These are phyloP conservation scores for Diadegma fenestrale DNA, from an alignment of 2,888 invertebrate genomes.

Conservation along the genomic window DNA sequence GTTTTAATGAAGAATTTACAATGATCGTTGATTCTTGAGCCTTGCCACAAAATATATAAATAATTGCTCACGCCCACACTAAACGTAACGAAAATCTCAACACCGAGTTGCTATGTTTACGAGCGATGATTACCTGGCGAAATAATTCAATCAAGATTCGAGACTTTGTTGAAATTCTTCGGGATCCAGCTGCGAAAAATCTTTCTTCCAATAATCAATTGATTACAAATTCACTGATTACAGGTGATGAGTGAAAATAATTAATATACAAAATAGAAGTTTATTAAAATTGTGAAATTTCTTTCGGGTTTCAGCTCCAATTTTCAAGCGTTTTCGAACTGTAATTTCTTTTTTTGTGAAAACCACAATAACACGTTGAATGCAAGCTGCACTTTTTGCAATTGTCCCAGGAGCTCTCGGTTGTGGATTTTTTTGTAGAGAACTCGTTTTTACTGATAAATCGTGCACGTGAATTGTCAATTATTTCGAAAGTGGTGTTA, in stretches of 20 bases:
- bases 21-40: constrained; percentile 16
- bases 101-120: constrained; percentile 8
- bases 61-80: constrained; percentile 27
- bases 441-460: constrained; percentile 10
- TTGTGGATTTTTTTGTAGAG: background rate
- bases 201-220: no score
- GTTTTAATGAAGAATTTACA: constrained; percentile 9
- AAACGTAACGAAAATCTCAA: constrained; percentile 21
- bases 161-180: constrained; percentile 25
- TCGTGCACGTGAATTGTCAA: constrained; percentile 23
- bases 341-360: background rate
- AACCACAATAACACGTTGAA: background rate
- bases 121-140: constrained; percentile 7
- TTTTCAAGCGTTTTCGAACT: background rate
- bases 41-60: constrained; percentile 22
- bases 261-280: background rate
- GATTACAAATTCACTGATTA: background rate
- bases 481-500: constrained; percentile 11
- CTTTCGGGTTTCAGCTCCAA: background rate
- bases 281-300: background rate
- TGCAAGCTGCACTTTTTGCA: background rate
- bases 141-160: constrained; percentile 34
- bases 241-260: background rate
- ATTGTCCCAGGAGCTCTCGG: background rate
- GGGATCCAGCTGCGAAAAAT: background rate